These are phyloP conservation scores for Trichomalopsis sarcophagae DNA, from an alignment of 1,140 invertebrate genomes.

Conservation along the genomic window DNA sequence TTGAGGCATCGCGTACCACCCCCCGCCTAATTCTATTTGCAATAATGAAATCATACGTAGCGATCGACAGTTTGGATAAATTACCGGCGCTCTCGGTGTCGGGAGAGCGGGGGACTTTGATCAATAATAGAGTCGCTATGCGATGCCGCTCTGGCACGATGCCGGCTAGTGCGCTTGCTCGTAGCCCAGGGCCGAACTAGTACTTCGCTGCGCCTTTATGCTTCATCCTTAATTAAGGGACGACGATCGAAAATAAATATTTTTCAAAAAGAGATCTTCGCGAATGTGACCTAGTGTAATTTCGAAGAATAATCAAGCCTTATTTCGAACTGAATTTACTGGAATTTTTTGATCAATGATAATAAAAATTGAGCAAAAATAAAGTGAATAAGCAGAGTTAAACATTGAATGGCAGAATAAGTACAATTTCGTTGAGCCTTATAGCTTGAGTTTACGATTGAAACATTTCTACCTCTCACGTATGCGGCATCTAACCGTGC, in stretches of 20 bases:
- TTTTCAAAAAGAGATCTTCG: no score
- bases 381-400: no score
- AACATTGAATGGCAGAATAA: no score
- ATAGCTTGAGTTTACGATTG: neutral
- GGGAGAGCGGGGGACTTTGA: neutral
- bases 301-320: no score
- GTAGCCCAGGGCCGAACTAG: neutral
- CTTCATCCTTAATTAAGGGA: neutral
- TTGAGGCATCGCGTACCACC: neutral
- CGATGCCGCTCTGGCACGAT: neutral
- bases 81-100: neutral
- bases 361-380: no score
- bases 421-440: no score
- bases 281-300: no score
- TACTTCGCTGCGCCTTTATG: neutral
- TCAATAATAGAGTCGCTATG: conserved; percentile 26
- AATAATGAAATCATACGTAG: neutral
- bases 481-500: neutral
- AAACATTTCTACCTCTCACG: neutral
- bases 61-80: neutral
- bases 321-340: no score
- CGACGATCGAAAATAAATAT: no score
- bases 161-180: conserved; percentile 21
- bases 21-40: neutral
- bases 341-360: no score